Evolutionary conservation across 2,888 invertebrate species (phyloP).

Genomic region (Furcula furcula): DNA sequence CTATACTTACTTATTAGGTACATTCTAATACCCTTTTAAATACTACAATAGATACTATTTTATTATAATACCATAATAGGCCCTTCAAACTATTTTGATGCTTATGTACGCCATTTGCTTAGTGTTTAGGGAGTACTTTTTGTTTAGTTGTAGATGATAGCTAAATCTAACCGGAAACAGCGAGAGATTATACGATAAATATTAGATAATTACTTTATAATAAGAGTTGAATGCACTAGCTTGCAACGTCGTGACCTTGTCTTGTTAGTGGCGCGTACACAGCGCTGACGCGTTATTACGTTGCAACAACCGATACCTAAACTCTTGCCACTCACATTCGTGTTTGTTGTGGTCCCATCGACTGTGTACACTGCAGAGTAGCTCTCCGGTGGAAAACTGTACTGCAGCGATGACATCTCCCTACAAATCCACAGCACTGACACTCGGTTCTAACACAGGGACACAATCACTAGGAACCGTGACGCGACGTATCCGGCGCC

Average conservation of each 20-base stretch:
- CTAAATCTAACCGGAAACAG: conserved; percentile 11
- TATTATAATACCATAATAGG: too few species aligned
- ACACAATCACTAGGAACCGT: conserved; percentile 34
- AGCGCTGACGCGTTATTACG: conserved; percentile 5
- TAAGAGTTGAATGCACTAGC: conserved; percentile 71
- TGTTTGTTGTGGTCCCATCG: conserved; percentile 46
- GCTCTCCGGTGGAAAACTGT: conserved; percentile 71
- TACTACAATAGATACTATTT: too few species aligned
- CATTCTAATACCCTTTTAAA: too few species aligned
- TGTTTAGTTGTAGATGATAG: background rate
- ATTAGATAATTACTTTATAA: conserved; percentile 38
- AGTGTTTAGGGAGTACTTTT: too few species aligned
- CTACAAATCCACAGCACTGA: conserved; percentile 41
- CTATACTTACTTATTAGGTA: too few species aligned
- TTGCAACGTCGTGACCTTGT: conserved; percentile 58
- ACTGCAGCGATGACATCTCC: conserved; percentile 57
- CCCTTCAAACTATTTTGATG: too few species aligned
- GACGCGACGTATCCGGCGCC: conserved; percentile 35
- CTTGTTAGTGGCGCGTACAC: too few species aligned
- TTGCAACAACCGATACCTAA: conserved; percentile 37
- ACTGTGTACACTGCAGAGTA: conserved; percentile 66
- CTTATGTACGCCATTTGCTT: too few species aligned
- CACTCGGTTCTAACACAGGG: conserved; percentile 31
- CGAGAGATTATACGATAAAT: conserved; percentile 26
- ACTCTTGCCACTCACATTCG: conserved; percentile 58